Percentiles rank a stretch among this genome's conserved stretches.
phyloP scores from a whole-genome alignment of 1,140 invertebrate species.

The Drosophila tani region DNA sequence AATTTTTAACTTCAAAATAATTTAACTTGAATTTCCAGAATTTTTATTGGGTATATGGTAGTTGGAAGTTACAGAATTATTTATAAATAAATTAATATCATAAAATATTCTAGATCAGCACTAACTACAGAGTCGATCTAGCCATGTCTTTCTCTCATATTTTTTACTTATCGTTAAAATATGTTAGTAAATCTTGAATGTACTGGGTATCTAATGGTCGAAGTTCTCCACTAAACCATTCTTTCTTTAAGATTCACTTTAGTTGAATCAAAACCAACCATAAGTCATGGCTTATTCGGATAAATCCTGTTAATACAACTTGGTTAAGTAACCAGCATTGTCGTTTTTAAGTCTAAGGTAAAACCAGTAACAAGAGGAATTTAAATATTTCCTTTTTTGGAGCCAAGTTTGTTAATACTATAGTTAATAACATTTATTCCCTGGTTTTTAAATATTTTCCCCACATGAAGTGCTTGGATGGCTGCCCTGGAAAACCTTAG shows the following conservation, averaged over 20 bases:
- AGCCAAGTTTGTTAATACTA: not conserved
- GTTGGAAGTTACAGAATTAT: too few species aligned
- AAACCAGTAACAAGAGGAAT: not conserved
- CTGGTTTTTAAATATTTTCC: not conserved
- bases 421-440: conserved; percentile 1
- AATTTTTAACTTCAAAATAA: too few species aligned
- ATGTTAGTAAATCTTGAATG: not conserved
- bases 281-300: not conserved
- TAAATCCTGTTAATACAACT: conserved; percentile 1
- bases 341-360: not conserved
- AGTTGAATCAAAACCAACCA: not conserved
- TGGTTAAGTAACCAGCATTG: not conserved
- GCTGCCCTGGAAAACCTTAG: conserved; percentile 33
- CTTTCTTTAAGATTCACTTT: not conserved
- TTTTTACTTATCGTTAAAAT: too few species aligned
- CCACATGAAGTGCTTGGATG: conserved; percentile 18
- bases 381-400: not conserved
- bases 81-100: too few species aligned
- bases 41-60: too few species aligned
- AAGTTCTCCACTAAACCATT: too few species aligned
- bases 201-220: not conserved
- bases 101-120: too few species aligned
- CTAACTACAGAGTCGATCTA: too few species aligned
- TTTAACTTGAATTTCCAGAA: too few species aligned
- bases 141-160: too few species aligned